Evolutionary conservation across 2,888 invertebrate species (phyloP).

Genomic region (Gibbula magus): DNA sequence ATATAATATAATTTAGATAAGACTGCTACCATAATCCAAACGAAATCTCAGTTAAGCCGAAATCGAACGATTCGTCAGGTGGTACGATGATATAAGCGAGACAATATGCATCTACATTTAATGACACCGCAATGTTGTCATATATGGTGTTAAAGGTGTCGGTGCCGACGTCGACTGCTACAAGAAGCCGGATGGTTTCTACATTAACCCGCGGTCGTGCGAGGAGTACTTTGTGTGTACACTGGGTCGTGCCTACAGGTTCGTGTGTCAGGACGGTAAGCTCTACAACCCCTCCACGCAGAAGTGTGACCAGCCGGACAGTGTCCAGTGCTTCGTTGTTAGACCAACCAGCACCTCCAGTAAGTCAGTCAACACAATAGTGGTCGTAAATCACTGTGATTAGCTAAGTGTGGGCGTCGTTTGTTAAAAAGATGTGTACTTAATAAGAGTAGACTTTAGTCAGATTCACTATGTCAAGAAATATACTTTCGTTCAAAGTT

Average conservation of each 20-base stretch:
- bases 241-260: background rate
- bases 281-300: background rate
- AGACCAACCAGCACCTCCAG: background rate
- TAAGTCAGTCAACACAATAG: background rate
- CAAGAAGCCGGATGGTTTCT: background rate
- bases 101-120: no score
- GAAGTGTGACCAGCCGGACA: background rate
- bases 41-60: no score
- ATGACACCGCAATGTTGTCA: no score
- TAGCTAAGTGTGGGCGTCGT: background rate
- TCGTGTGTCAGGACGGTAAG: background rate
- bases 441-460: no score
- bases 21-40: no score
- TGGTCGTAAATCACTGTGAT: background rate
- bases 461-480: no score
- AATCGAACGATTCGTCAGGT: no score
- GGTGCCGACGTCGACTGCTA: background rate
- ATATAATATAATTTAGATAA: no score
- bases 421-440: no score
- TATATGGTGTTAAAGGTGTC: background rate
- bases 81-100: no score
- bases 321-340: background rate
- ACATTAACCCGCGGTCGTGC: background rate
- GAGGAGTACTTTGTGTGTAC: constrained; percentile 15
- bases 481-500: no score